phyloP scores from a whole-genome alignment of 1,140 invertebrate genomes.

The Drosophila mauritiana region DNA sequence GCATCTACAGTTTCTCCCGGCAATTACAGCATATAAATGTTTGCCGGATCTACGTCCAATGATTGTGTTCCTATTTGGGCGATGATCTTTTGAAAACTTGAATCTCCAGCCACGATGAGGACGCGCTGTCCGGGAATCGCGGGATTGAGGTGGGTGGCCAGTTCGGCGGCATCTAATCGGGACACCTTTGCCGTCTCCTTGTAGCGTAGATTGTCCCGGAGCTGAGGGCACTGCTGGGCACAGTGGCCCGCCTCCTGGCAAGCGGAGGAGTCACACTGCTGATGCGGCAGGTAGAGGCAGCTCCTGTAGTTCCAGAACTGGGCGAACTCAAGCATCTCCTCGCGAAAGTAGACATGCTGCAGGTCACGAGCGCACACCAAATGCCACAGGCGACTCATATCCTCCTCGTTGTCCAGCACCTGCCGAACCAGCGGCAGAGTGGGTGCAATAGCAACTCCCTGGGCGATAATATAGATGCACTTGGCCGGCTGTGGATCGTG shows the following conservation, averaged over 20 bases:
- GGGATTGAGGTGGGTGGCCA: background rate
- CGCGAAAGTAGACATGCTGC: constrained; percentile 67
- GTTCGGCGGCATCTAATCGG: constrained; percentile 36
- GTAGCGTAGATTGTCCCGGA: constrained; percentile 49
- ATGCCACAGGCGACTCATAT: constrained; percentile 68
- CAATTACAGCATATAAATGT: constrained; percentile 53
- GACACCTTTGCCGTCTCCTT: constrained; percentile 41
- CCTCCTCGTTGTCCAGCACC: constrained; percentile 77
- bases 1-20: background rate
- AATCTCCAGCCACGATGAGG: constrained; percentile 58
- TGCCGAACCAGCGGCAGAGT: constrained; percentile 60
- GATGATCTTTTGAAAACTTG: constrained; percentile 43
- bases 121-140: constrained; percentile 4
- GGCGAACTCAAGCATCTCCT: constrained; percentile 58
- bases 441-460: constrained; percentile 79
- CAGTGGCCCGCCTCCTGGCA: constrained; percentile 19
- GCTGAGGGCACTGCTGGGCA: constrained; percentile 17
- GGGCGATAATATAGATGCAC: constrained; percentile 58
- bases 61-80: constrained; percentile 4
- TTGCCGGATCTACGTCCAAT: constrained; percentile 22
- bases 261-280: constrained; percentile 12
- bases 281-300: constrained; percentile 64
- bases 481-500: constrained; percentile 33
- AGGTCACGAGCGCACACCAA: constrained; percentile 66
- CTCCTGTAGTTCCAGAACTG: constrained; percentile 77